Base-by-base conservation (phyloP, 2,113 vertebrate genomes). In the Pituophis catenifer region DNA sequence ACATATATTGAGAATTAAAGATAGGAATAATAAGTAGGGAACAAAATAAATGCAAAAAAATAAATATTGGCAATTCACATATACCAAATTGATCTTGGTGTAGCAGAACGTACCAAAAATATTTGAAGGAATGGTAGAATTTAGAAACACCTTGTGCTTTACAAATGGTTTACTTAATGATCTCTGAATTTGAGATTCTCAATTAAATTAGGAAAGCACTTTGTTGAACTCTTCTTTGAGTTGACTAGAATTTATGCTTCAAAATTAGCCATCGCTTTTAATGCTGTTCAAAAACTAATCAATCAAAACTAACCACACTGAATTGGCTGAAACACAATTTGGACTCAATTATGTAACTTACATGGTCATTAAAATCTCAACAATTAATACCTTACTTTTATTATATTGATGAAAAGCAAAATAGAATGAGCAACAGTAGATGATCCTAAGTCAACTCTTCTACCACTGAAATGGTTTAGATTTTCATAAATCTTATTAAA, bases 171-270 rank as follows among this genome's bases (percentile, higher is more conserved):
- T 53, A 62, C 53, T 89, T 70, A 65, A 91, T 44, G 90, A 1
- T 91, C 91, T 94, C 33, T 91, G 57, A 93, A 94, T 53, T 53
- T 93, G 94, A 88, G 93, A 62, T 12, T 93, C 85, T 44, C 23
- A 8, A 10, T 0, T 0, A 3, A 50, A 94, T 94, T 50, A 86
- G 52, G 89, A n/a, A 90, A 1, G 2, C 23, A 48, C 38, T 57
- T 15, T 38, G 12, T 13, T 86, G 54, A 91, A 15, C 8, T 86
- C 33, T 91, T 91, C 53, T 23, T 55, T 91, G 44, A 91, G 24
- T 57, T 86, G 38, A 24, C 19, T 11, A 91, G 38, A 44, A 6
- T 19, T 91, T 91, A 2, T 19, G 29, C 33, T 87, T 86, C 81
- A 91, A 5, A 59, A 5, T 44, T 52, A 29, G 12, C 58, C 26